These are phyloP conservation scores for Arrhamphus sclerolepis DNA, from an alignment of 2,797 vertebrate genomes.

Conservation along the genomic window DNA sequence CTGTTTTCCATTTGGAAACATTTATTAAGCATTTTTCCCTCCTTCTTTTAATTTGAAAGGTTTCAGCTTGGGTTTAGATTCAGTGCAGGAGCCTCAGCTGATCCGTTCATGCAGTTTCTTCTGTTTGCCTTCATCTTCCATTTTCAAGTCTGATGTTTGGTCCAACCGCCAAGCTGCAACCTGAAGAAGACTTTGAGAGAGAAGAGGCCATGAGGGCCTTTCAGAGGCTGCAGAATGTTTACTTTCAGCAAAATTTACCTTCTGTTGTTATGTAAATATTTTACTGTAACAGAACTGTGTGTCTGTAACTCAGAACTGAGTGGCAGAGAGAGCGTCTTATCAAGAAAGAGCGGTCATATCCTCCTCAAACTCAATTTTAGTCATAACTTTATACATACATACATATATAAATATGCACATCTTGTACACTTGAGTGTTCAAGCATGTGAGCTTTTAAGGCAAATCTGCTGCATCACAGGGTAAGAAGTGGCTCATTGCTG, in stretches of 20 bases:
- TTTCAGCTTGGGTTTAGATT: constrained; percentile 11
- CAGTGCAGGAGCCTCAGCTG: background rate
- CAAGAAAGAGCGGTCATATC: constrained; percentile 44
- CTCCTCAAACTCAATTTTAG: constrained; percentile 28
- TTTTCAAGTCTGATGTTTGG: constrained; percentile 6
- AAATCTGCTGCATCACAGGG: background rate
- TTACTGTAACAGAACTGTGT: too few species aligned
- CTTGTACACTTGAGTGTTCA: constrained; percentile 45
- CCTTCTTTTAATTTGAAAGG: constrained; percentile 3
- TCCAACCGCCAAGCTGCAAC: constrained; percentile 15
- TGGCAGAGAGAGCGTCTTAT: constrained; percentile 15
- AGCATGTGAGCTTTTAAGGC: constrained; percentile 1
- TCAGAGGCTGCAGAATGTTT: constrained; percentile 16
- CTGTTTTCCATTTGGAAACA: background rate
- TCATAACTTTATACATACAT: constrained; percentile 30
- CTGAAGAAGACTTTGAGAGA: constrained; percentile 8
- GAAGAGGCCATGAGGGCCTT: background rate
- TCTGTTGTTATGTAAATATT: constrained; percentile 29
- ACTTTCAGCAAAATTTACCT: constrained; percentile 19
- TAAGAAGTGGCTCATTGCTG: constrained; percentile 53
- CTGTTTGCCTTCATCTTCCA: background rate
- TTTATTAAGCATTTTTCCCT: constrained; percentile 26
- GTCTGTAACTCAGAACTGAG: too few species aligned
- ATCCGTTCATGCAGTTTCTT: constrained; percentile 2
- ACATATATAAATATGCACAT: too few species aligned